Evolutionary conservation across 2,797 vertebrate species (phyloP).

Genomic region (Molossus molossus): DNA sequence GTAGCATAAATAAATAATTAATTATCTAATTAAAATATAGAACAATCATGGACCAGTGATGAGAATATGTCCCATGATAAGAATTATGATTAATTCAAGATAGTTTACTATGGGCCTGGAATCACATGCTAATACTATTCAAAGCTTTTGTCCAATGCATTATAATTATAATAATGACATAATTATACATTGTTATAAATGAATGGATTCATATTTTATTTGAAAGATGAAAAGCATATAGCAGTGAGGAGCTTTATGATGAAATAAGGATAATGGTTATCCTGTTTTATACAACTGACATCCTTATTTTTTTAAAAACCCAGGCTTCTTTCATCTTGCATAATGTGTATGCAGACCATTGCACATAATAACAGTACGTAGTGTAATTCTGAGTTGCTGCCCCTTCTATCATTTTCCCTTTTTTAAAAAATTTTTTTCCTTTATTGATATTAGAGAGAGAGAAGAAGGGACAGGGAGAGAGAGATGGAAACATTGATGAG

Average conservation of each 20-base stretch:
- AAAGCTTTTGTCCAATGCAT: neutral
- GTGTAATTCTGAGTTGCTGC: neutral
- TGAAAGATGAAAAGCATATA: neutral
- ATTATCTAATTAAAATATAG: neutral
- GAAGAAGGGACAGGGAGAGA: too few relatives aligned
- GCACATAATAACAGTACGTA: too few relatives aligned
- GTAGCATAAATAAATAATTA: conserved; percentile 9
- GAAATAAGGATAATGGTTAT: conserved; percentile 28
- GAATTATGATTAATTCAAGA: conserved; percentile 10
- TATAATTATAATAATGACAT: conserved; percentile 22
- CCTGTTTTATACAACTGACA: neutral
- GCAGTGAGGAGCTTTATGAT: neutral
- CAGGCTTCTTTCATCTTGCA: neutral
- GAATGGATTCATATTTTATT: conserved; percentile 40
- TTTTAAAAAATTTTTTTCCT: neutral
- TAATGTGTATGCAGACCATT: neutral
- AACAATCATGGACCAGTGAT: neutral
- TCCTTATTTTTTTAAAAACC: neutral
- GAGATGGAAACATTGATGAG: too few relatives aligned
- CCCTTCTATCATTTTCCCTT: neutral
- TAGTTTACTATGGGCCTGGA: neutral
- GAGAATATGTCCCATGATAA: neutral
- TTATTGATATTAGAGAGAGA: too few relatives aligned
- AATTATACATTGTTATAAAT: neutral
- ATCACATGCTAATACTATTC: neutral